phyloP scores from a whole-genome alignment of 2,797 vertebrate species.

The Garrulus glandarius region DNA sequence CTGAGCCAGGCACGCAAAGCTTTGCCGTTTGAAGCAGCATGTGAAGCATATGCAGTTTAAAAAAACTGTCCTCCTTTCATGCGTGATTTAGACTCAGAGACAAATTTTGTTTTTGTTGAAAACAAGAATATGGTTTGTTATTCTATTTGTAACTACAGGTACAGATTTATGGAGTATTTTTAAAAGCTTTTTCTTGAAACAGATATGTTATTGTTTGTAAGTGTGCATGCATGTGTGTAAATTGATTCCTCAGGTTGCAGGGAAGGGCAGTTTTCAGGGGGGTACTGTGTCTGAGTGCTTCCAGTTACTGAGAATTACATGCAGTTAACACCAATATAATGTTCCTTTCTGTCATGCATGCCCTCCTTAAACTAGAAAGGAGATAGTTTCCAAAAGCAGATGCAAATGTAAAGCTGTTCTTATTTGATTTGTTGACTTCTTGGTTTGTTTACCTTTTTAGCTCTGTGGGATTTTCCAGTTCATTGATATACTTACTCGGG shows the following conservation, averaged over 20 bases:
- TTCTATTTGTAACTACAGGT: conserved; percentile 16
- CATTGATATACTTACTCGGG: not conserved
- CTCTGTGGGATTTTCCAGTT: conserved; percentile 31
- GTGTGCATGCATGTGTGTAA: not conserved
- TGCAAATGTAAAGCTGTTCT: not conserved
- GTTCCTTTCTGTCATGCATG: not conserved
- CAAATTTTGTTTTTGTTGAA: conserved; percentile 54
- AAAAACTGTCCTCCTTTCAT: conserved; percentile 78
- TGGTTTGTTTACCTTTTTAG: conserved; percentile 50
- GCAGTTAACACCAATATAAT: not conserved
- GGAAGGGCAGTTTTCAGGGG: not conserved
- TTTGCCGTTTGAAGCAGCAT: conserved; percentile 76
- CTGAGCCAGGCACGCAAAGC: conserved; percentile 89
- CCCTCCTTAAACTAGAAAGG: not conserved
- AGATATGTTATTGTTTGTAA: not conserved
- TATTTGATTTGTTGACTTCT: conserved; percentile 7
- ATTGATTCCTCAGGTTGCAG: not conserved
- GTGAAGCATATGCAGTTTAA: conserved; percentile 82
- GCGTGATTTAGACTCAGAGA: conserved; percentile 77
- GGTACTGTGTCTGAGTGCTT: not conserved
- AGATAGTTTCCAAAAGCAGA: not conserved
- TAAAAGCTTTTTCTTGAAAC: not conserved
- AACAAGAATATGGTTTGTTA: conserved; percentile 28
- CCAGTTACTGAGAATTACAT: not conserved
- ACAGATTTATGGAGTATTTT: not conserved